Percentiles rank a stretch among this genome's conserved stretches.
phyloP scores from a whole-genome alignment of 1,140 invertebrate species.

The Drosophila asahinai region DNA sequence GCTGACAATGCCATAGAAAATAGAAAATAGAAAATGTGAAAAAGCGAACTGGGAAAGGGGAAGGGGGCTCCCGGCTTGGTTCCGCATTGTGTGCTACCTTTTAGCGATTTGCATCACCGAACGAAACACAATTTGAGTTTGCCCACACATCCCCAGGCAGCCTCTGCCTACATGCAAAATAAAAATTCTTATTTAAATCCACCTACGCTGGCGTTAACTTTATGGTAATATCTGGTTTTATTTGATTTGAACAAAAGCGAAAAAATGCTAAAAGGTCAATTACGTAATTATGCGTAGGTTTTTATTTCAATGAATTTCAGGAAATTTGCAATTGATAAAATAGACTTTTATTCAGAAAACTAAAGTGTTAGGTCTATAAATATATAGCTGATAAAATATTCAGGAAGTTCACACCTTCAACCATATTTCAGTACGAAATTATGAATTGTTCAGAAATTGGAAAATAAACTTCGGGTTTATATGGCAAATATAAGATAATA shows the following conservation, averaged over 20 bases:
- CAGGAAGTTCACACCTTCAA: no score
- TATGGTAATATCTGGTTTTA: conserved; percentile 2
- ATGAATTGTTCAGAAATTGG: no score
- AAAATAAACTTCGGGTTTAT: no score
- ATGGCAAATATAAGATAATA: no score
- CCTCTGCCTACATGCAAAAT: conserved; percentile 24
- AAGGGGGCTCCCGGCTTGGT: conserved; percentile 6
- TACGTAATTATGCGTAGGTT: neutral
- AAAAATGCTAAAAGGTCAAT: neutral
- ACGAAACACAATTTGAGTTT: conserved; percentile 77
- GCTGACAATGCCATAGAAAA: conserved; percentile 76
- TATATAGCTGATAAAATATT: no score
- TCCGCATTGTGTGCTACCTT: conserved; percentile 66
- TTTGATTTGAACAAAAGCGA: neutral
- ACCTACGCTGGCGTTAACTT: neutral
- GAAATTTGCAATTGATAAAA: no score
- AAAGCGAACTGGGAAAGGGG: neutral
- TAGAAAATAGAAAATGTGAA: conserved; percentile 7
- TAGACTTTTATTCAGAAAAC: neutral
- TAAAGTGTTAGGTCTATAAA: neutral
- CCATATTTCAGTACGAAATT: no score
- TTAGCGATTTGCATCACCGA: conserved; percentile 76
- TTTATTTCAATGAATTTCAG: neutral
- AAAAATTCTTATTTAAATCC: neutral
- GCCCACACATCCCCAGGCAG: conserved; percentile 63